phyloP scores from a whole-genome alignment of 2,113 vertebrate genomes.

The Laterallus jamaicensis region DNA sequence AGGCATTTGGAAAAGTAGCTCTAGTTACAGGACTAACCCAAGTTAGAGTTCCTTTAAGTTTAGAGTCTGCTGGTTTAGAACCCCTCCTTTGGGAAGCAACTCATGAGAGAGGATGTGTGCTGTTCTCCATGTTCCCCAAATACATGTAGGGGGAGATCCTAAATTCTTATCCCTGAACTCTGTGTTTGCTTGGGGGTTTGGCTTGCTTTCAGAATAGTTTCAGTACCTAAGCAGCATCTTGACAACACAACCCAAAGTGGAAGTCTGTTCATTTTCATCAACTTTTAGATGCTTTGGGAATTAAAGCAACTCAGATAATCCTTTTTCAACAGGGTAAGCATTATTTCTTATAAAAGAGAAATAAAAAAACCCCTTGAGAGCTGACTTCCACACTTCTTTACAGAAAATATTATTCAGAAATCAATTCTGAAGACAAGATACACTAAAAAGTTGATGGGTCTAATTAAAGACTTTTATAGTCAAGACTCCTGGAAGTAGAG shows the following conservation, averaged over 20 bases:
- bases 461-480: not conserved
- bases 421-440: not conserved
- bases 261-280: not conserved
- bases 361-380: not conserved
- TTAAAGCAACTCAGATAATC: not conserved
- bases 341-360: not conserved
- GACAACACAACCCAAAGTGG: not conserved
- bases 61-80: not conserved
- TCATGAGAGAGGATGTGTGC: not conserved
- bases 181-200: not conserved
- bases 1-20: not conserved
- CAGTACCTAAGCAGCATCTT: not conserved
- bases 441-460: not conserved
- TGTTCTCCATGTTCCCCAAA: not conserved
- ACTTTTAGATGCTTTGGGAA: not conserved
- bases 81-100: not conserved
- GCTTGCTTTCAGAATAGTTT: not conserved
- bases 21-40: not conserved
- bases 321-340: not conserved
- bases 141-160: not conserved
- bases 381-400: not conserved
- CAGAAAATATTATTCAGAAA: not conserved
- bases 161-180: not conserved
- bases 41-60: not conserved
- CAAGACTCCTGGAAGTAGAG: not conserved